These are phyloP conservation scores for Salarias fasciatus DNA, from an alignment of 2,797 vertebrate species.

Conservation along the genomic window DNA sequence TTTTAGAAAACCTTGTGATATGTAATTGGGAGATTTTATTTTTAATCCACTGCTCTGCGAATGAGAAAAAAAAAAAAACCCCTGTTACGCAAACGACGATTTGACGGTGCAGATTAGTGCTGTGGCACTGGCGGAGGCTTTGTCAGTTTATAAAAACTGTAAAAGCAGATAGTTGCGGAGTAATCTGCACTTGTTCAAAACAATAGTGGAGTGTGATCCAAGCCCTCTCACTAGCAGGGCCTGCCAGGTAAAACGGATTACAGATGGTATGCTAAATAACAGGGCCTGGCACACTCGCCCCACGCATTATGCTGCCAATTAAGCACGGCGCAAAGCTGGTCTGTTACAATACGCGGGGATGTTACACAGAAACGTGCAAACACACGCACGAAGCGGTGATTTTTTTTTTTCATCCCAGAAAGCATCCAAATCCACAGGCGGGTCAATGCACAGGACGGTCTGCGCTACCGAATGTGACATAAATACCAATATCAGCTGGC, in stretches of 20 bases:
- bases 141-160: constrained; percentile 17
- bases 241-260: constrained; percentile 46
- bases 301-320: constrained; percentile 25
- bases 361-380: background rate
- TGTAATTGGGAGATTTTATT: background rate
- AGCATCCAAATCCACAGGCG: too few relatives aligned
- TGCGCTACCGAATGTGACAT: constrained; percentile 17
- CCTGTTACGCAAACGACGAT: too few relatives aligned
- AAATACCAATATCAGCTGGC: constrained; percentile 23
- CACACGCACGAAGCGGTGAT: too few relatives aligned
- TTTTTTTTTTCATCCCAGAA: too few relatives aligned
- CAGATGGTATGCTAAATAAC: constrained; percentile 25
- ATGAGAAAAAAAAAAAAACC: too few relatives aligned
- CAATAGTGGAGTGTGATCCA: constrained; percentile 38
- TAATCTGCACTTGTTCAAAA: constrained; percentile 40
- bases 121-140: constrained; percentile 4
- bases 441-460: constrained; percentile 5
- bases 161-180: constrained; percentile 6
- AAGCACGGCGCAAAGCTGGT: constrained; percentile 1
- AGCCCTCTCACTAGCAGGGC: constrained; percentile 32
- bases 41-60: background rate
- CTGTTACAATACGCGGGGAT: background rate
- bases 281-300: constrained; percentile 19
- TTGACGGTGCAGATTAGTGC: background rate
- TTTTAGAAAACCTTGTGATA: too few relatives aligned